Evolutionary conservation across 2,797 vertebrate species (phyloP).

Genomic region (Sebastiscus tertius): DNA sequence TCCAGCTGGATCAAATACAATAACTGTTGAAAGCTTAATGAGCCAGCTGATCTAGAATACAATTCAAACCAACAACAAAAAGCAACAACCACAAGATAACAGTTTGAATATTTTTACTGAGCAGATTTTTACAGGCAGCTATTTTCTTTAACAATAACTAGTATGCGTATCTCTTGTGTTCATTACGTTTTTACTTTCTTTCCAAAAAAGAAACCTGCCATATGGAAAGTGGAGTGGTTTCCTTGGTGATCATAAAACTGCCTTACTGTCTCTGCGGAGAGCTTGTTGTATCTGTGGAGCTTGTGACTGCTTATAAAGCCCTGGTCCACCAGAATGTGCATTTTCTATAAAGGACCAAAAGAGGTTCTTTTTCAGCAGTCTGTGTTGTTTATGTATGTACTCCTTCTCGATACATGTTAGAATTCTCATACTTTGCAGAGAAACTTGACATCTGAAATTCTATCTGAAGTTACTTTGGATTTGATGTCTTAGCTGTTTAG

Average conservation of each 20-base stretch:
- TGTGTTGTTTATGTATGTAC: slow-evolving; percentile 88
- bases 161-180: slow-evolving; percentile 71
- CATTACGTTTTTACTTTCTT: slow-evolving; percentile 67
- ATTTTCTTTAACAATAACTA: slow-evolving; percentile 79
- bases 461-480: slow-evolving; percentile 66
- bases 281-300: slow-evolving; percentile 81
- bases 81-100: slow-evolving; percentile 73
- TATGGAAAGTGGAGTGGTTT: slow-evolving; percentile 79
- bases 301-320: slow-evolving; percentile 77
- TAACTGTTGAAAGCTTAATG: slow-evolving; percentile 90
- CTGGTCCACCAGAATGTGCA: slow-evolving; percentile 81
- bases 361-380: slow-evolving; percentile 86
- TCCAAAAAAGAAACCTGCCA: slow-evolving; percentile 78
- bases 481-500: slow-evolving; percentile 77
- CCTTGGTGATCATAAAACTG: slow-evolving; percentile 81
- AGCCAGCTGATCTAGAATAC: slow-evolving; percentile 79
- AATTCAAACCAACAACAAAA: slow-evolving; percentile 71
- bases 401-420: slow-evolving; percentile 75
- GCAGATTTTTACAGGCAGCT: slow-evolving; percentile 85
- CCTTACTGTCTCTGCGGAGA: slow-evolving; percentile 84
- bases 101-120: slow-evolving; percentile 79
- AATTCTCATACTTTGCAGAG: slow-evolving; percentile 79
- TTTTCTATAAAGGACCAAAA: slow-evolving; percentile 83
- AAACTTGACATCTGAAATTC: slow-evolving; percentile 85
- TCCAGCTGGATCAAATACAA: slow-evolving; percentile 89